phyloP scores from a whole-genome alignment of 2,797 vertebrate genomes.

The Erethizon dorsatum region DNA sequence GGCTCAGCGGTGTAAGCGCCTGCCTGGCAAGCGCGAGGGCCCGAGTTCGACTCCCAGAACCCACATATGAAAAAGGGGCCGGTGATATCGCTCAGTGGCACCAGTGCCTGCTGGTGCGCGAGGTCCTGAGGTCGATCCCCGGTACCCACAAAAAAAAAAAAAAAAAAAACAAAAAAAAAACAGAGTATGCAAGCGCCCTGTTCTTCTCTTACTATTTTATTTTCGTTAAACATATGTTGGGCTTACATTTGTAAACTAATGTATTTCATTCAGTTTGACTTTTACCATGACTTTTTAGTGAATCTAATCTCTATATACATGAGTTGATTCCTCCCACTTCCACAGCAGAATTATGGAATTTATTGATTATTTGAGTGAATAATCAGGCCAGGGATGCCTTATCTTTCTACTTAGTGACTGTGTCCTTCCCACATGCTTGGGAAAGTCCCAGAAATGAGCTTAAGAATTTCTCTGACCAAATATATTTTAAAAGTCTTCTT shows the following conservation, averaged over 20 bases:
- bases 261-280: conserved; percentile 11
- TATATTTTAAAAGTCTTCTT: background rate
- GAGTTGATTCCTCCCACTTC: background rate
- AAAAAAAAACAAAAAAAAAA: no score
- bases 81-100: no score
- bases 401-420: background rate
- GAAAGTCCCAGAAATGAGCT: conserved; percentile 12
- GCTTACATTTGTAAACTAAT: conserved; percentile 14
- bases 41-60: no score
- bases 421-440: background rate
- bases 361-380: background rate
- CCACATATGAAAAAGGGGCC: no score
- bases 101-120: no score
- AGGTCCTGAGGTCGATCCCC: no score
- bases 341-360: background rate
- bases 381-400: background rate
- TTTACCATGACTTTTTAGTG: background rate
- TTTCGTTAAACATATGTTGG: background rate
- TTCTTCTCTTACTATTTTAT: background rate
- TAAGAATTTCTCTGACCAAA: conserved; percentile 14
- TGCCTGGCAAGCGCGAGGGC: no score
- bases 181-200: background rate
- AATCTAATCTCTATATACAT: background rate
- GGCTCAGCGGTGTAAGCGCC: no score
- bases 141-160: no score